Evolutionary conservation across 2,797 vertebrate species (phyloP), one percentile per base, ranked within the genome.

Genomic region (Xiphorhynchus erythropygius): DNA sequence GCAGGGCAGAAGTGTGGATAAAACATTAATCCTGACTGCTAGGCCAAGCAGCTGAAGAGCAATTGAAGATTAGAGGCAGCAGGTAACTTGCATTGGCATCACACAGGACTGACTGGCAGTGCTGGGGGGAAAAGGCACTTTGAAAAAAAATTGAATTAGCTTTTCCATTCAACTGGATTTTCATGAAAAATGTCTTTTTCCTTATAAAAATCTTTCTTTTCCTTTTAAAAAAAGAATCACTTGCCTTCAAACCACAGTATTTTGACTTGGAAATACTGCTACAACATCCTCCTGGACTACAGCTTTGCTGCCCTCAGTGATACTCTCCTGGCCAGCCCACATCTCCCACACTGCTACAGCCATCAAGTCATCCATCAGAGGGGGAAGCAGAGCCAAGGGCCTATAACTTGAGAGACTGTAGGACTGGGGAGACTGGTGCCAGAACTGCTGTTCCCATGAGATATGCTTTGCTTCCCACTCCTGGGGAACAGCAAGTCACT

Each of bases 241-340:
- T 42, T 39, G 56, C 57, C 50, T 76, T 39, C 83, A 91, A 91
- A 93, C 4, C 44, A 91, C 42, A 69, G 18, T 42, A 64, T 82
- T 84, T 82, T 90, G 47, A 90, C 84, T 87, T 84, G 55, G 70
- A 95, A 94, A 87, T 89, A 65, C 16, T 59, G 42, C 30, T 32
- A 81, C 49, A 69, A 33, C 30, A 56, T 33, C 71, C 59, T 68
- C 24, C 25, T 62, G 23, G 84, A 55, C n/a, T 13, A 32, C 37
- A 82, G 73, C 19, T 86, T 81, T 62, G 35, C 55, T 93, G 65
- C 18, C 62, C 32, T 9, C 63, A 65, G n/a, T 60, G 79, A 50
- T 17, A 68, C 33, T 56, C 57, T 10, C 18, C 64, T 27, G 59
- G 71, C 23, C 52, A 84, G 59, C 52, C 70, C 74, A n/a, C 10